phyloP scores from a whole-genome alignment of 2,888 invertebrate species.

The Catotricha subobsoleta region DNA sequence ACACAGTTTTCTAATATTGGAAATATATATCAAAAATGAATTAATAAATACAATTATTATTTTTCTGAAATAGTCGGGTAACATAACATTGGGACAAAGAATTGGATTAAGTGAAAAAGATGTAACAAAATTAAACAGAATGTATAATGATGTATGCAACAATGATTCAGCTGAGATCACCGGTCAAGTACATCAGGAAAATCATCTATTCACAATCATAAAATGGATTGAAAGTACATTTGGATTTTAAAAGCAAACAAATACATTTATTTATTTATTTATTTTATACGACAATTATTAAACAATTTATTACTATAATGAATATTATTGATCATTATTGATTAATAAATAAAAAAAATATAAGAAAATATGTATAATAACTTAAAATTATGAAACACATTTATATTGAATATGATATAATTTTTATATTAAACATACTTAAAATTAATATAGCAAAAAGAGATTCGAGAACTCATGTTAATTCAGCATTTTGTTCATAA shows the following conservation, averaged over 20 bases:
- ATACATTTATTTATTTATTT: not conserved
- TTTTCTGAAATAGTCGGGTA: not conserved
- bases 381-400: too few relatives aligned
- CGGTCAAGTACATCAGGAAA: not conserved
- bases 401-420: too few relatives aligned
- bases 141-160: constrained; percentile 25
- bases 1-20: too few relatives aligned
- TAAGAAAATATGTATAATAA: too few relatives aligned
- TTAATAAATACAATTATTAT: not conserved
- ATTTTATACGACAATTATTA: not conserved
- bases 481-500: too few relatives aligned
- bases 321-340: too few relatives aligned
- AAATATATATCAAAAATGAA: not conserved
- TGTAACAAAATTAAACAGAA: constrained; percentile 31
- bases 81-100: constrained; percentile 37
- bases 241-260: too few relatives aligned
- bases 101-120: constrained; percentile 34
- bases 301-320: too few relatives aligned
- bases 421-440: too few relatives aligned
- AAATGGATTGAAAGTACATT: constrained; percentile 2
- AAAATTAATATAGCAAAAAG: too few relatives aligned
- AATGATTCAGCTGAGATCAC: not conserved
- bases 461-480: too few relatives aligned
- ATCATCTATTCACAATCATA: not conserved
- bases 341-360: too few relatives aligned